phyloP scores from a whole-genome alignment of 1,140 invertebrate species.

The Nephotettix cincticeps region DNA sequence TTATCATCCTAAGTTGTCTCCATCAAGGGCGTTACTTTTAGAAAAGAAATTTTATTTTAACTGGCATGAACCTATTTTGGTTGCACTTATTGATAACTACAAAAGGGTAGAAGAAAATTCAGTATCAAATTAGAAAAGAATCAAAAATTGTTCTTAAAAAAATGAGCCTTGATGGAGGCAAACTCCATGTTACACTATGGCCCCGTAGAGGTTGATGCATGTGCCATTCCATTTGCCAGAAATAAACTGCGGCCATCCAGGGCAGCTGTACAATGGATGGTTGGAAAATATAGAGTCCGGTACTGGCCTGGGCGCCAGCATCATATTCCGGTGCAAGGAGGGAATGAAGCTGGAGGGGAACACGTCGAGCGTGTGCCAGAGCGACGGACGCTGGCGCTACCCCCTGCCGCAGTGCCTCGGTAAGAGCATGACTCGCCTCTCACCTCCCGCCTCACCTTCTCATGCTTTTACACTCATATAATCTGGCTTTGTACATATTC shows the following conservation, averaged over 20 bases:
- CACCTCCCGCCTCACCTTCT: background rate
- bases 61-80: too few species aligned
- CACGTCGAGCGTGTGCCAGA: constrained; percentile 86
- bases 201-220: constrained; percentile 22
- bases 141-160: too few species aligned
- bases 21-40: too few species aligned
- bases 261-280: constrained; percentile 91
- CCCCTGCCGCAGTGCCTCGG: constrained; percentile 83
- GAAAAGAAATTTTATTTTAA: too few species aligned
- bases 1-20: too few species aligned
- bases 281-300: constrained; percentile 89
- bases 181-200: too few species aligned
- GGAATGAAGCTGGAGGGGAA: constrained; percentile 90
- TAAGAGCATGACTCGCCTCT: constrained; percentile 43
- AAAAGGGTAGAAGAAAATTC: too few species aligned
- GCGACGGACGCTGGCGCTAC: constrained; percentile 91
- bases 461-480: background rate
- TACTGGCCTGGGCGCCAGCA: constrained; percentile 84
- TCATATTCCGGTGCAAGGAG: constrained; percentile 92
- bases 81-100: too few species aligned
- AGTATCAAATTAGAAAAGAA: too few species aligned
- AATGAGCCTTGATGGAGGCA: too few species aligned
- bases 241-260: constrained; percentile 92
- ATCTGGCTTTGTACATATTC: background rate
- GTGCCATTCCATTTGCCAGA: constrained; percentile 55